Evolutionary conservation across 2,797 vertebrate species (phyloP).

Genomic region (Nasua narica): DNA sequence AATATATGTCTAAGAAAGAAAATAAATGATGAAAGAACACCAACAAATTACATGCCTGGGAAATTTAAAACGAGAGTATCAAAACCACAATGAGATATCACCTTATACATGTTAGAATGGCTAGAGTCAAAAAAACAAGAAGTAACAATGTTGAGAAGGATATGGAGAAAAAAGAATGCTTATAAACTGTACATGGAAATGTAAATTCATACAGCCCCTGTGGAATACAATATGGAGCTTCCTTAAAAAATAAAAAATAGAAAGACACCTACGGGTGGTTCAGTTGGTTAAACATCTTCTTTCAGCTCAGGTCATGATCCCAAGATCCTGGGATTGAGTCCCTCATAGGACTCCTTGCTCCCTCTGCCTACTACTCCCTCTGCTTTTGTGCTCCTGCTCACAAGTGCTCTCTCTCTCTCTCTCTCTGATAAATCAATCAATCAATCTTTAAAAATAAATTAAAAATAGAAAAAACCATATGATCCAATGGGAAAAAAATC

Average conservation of each 20-base stretch:
- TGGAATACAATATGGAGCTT: neutral
- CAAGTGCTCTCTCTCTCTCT: neutral
- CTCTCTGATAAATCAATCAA: neutral
- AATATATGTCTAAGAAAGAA: neutral
- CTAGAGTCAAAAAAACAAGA: neutral
- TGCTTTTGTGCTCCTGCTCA: no score
- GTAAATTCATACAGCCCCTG: neutral
- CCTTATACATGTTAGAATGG: neutral
- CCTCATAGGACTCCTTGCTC: neutral
- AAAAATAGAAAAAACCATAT: neutral
- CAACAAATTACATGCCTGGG: neutral
- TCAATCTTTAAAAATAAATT: neutral
- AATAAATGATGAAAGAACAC: neutral
- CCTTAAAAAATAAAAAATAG: neutral
- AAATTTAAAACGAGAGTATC: neutral
- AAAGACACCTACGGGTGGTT: neutral
- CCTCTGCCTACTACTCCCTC: neutral
- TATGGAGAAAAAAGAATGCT: neutral
- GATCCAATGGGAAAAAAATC: neutral
- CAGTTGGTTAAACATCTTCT: neutral
- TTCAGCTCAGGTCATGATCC: neutral
- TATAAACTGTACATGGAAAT: neutral
- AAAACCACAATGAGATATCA: neutral
- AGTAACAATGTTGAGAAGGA: neutral
- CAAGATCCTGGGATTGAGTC: neutral